phyloP scores from a whole-genome alignment of 2,888 invertebrate species.

The Amphipyra berbera region DNA sequence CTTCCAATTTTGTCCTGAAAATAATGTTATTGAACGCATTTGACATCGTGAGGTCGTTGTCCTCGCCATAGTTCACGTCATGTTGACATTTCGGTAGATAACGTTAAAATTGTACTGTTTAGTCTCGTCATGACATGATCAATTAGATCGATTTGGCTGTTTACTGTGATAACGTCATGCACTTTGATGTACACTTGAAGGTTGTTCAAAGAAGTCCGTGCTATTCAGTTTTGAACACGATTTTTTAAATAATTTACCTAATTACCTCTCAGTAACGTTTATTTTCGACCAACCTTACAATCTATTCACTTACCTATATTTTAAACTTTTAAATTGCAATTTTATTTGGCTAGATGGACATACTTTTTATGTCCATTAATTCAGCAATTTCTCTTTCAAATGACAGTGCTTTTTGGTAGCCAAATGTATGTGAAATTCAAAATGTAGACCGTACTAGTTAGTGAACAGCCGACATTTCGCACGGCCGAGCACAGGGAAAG shows the following conservation, averaged over 20 bases:
- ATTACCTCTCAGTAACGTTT: background rate
- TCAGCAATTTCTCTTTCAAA: conserved; percentile 39
- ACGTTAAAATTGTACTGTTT: conserved; percentile 22
- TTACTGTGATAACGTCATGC: conserved; percentile 28
- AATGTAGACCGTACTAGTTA: conserved; percentile 63
- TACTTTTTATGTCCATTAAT: conserved; percentile 30
- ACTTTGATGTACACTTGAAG: conserved; percentile 1
- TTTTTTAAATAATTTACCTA: background rate
- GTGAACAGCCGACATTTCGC: conserved; percentile 59
- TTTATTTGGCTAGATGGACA: conserved; percentile 14
- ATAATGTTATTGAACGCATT: conserved; percentile 61
- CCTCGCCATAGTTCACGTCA: conserved; percentile 39
- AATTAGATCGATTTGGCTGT: conserved; percentile 28
- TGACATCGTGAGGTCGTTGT: conserved; percentile 54
- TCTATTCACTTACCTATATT: conserved; percentile 6
- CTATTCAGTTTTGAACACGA: background rate
- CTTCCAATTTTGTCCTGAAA: conserved; percentile 63
- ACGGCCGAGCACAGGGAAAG: conserved; percentile 61
- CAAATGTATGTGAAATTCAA: conserved; percentile 58
- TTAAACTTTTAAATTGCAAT: conserved; percentile 5
- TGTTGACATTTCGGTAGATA: conserved; percentile 36
- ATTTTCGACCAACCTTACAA: background rate
- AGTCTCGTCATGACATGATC: conserved; percentile 19
- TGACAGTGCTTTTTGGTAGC: conserved; percentile 49
- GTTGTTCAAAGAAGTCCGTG: background rate